phyloP scores from a whole-genome alignment of 64 coral and sea anemone species.

The Astreopora myriophthalma region DNA sequence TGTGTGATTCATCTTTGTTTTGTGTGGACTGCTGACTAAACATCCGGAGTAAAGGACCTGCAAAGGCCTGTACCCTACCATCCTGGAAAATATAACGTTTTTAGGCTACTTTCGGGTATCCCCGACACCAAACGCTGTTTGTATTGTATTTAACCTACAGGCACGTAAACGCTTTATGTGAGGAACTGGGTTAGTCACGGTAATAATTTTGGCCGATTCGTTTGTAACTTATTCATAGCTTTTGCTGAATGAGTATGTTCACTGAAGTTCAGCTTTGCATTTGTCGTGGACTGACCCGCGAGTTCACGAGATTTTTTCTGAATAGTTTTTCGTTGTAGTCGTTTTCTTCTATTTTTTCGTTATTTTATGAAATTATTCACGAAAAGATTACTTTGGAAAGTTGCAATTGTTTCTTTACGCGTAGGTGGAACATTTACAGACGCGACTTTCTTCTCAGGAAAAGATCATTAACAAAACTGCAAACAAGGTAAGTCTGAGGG shows the following conservation, averaged over 20 bases:
- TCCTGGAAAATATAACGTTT: not conserved
- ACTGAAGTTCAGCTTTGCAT: too few species aligned
- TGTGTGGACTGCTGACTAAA: not conserved
- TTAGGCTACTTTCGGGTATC: too few species aligned
- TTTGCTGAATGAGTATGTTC: too few species aligned
- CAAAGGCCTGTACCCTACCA: not conserved
- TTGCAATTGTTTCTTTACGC: not conserved
- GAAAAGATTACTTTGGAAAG: too few species aligned
- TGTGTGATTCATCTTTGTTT: not conserved
- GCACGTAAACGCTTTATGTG: too few species aligned
- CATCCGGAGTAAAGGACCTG: not conserved
- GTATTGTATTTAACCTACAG: too few species aligned
- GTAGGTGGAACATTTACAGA: not conserved
- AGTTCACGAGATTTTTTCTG: too few species aligned
- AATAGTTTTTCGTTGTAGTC: not conserved
- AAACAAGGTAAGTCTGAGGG: not conserved
- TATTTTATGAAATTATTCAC: not conserved
- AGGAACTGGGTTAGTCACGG: too few species aligned
- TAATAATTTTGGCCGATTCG: too few species aligned
- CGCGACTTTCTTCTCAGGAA: not conserved
- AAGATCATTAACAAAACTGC: slow-evolving; percentile 20
- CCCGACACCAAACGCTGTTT: too few species aligned
- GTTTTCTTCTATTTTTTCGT: not conserved
- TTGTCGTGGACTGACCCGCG: too few species aligned
- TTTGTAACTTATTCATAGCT: too few species aligned